phyloP scores from a whole-genome alignment of 2,888 invertebrate species.

The Argyresthia albistria region DNA sequence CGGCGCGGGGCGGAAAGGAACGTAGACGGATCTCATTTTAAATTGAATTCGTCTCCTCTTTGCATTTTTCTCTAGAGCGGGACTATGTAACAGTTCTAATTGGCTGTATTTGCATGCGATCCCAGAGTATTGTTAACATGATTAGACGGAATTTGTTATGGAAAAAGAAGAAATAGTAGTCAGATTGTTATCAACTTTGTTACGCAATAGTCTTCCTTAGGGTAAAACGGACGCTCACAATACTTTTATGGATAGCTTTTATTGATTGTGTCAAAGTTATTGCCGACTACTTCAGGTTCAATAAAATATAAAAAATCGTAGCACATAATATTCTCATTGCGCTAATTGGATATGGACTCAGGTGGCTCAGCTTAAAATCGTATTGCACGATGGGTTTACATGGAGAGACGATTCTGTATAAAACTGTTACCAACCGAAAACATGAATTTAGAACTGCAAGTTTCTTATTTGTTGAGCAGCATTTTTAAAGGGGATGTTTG shows the following conservation, averaged over 20 bases:
- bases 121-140: constrained; percentile 41
- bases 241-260: too few species aligned
- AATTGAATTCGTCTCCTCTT: constrained; percentile 58
- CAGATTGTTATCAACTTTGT: constrained; percentile 44
- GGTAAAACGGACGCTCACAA: neutral
- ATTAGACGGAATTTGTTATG: constrained; percentile 35
- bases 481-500: too few species aligned
- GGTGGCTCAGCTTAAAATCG: too few species aligned
- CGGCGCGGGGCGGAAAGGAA: constrained; percentile 57
- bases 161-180: constrained; percentile 18
- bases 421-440: too few species aligned
- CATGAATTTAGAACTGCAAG: too few species aligned
- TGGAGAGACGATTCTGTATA: too few species aligned
- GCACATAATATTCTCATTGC: neutral
- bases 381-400: too few species aligned
- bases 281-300: neutral
- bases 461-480: too few species aligned
- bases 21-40: constrained; percentile 67
- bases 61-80: constrained; percentile 49
- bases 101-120: constrained; percentile 57
- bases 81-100: constrained; percentile 56
- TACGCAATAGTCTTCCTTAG: constrained; percentile 31
- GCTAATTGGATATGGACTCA: too few species aligned
- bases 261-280: too few species aligned
- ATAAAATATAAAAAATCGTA: neutral